phyloP scores from a whole-genome alignment of 30 jellyfish, hydroid and myxozoan species.

The Aurelia coerulea region DNA sequence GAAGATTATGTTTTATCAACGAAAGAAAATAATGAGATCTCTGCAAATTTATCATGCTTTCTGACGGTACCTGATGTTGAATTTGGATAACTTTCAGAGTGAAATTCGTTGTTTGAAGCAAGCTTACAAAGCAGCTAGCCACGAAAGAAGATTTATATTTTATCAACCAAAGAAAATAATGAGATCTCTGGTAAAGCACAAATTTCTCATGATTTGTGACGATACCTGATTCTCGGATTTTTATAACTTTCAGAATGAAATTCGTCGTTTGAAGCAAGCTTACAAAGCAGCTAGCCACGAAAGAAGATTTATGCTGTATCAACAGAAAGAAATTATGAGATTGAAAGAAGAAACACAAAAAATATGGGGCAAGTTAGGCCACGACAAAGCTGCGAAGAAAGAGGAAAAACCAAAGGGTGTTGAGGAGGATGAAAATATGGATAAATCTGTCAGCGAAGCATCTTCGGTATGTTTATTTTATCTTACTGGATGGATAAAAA shows the following conservation, averaged over 20 bases:
- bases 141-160: slow-evolving; percentile 84
- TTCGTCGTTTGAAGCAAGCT: slow-evolving; percentile 83
- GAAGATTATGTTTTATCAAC: slow-evolving; percentile 76
- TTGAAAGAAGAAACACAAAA: slow-evolving; percentile 84
- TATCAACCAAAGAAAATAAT: slow-evolving; percentile 84
- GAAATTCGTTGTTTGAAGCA: slow-evolving; percentile 87
- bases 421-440: slow-evolving; percentile 27
- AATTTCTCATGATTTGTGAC: too few relatives aligned
- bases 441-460: slow-evolving; percentile 58
- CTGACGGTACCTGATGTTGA: too few relatives aligned
- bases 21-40: slow-evolving; percentile 67
- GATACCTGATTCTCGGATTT: neutral
- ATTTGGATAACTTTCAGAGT: neutral
- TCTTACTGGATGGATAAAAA: too few relatives aligned
- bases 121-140: slow-evolving; percentile 88
- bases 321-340: slow-evolving; percentile 82
- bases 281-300: slow-evolving; percentile 92
- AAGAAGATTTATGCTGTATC: slow-evolving; percentile 81
- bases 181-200: neutral
- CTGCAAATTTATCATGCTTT: too few relatives aligned
- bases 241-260: slow-evolving; percentile 69
- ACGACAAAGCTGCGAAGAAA: slow-evolving; percentile 44
- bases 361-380: slow-evolving; percentile 84
- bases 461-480: slow-evolving; percentile 54
- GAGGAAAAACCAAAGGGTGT: neutral